A percentile compares a stretch with the other conserved stretches of the same genome.
phyloP scores from a whole-genome alignment of 2,888 invertebrate species.

The Helobdella robusta region DNA sequence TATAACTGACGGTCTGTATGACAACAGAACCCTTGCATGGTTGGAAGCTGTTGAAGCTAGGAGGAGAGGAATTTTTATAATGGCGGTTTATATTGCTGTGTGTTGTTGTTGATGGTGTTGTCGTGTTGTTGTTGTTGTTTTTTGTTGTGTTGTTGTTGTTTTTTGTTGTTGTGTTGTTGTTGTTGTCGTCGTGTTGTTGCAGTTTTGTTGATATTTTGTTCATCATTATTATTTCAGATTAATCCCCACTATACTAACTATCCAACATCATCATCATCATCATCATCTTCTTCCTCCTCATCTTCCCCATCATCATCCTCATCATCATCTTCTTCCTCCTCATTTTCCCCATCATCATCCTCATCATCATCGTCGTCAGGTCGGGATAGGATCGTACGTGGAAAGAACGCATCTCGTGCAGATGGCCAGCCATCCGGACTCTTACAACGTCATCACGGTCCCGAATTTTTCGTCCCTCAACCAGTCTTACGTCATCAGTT shows the following conservation, averaged over 20 bases:
- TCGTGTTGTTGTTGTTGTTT: too few species aligned
- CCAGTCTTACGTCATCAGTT: background rate
- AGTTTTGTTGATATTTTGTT: background rate
- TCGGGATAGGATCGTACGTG: slow-evolving; percentile 6
- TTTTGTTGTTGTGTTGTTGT: too few species aligned
- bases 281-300: background rate
- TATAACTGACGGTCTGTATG: slow-evolving; percentile 31
- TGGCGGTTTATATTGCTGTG: slow-evolving; percentile 19
- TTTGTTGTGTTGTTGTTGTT: too few species aligned
- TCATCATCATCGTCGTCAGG: background rate
- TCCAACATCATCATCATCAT: background rate
- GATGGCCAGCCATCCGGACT: slow-evolving; percentile 4
- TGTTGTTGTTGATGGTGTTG: too few species aligned
- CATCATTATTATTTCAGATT: background rate
- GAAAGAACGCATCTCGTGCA: background rate
- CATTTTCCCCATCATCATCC: too few species aligned
- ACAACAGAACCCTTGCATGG: slow-evolving; percentile 22
- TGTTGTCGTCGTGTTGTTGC: too few species aligned
- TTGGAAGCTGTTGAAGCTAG: slow-evolving; percentile 24
- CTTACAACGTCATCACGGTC: slow-evolving; percentile 1
- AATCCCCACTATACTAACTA: background rate
- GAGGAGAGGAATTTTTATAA: slow-evolving; percentile 22
- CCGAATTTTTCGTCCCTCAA: background rate
- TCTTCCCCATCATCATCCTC: too few species aligned
- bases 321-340: too few species aligned